Percentiles rank a stretch among this genome's conserved stretches.
Conservation (phyloP, 2,113 vertebrate species). For the Corythaixoides concolor region DNA sequence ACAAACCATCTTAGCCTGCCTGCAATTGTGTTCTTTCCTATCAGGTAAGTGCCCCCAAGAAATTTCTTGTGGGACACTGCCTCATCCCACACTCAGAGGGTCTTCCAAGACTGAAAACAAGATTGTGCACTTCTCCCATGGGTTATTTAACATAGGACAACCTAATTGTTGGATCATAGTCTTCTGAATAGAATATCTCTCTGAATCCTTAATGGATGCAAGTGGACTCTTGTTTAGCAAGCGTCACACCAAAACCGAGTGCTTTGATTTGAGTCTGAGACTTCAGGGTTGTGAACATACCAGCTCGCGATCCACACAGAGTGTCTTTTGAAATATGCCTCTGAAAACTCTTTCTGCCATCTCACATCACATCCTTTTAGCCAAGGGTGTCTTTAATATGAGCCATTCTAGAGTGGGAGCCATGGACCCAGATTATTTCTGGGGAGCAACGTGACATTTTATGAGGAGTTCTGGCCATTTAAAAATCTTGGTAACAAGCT, state of each 20-base stretch:
- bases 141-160: neutral
- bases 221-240: neutral
- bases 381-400: neutral
- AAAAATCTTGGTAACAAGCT: neutral
- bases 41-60: conserved; percentile 69
- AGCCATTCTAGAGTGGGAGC: neutral
- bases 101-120: neutral
- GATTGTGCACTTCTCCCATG: neutral
- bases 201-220: neutral
- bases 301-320: neutral
- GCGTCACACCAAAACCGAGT: neutral
- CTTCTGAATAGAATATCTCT: neutral
- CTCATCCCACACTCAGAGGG: conserved; percentile 41
- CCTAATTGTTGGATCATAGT: neutral
- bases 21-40: conserved; percentile 55
- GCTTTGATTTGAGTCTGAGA: neutral
- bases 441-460: neutral
- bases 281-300: neutral
- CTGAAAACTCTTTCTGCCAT: neutral
- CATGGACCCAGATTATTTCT: neutral
- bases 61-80: conserved; percentile 68
- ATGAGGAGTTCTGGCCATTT: neutral
- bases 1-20: conserved; percentile 61
- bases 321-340: neutral
- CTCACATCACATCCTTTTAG: neutral